A percentile compares a stretch with the other conserved stretches of the same genome.
phyloP scores from a whole-genome alignment of 2,113 vertebrate species.

The Oncorhynchus mykiss region DNA sequence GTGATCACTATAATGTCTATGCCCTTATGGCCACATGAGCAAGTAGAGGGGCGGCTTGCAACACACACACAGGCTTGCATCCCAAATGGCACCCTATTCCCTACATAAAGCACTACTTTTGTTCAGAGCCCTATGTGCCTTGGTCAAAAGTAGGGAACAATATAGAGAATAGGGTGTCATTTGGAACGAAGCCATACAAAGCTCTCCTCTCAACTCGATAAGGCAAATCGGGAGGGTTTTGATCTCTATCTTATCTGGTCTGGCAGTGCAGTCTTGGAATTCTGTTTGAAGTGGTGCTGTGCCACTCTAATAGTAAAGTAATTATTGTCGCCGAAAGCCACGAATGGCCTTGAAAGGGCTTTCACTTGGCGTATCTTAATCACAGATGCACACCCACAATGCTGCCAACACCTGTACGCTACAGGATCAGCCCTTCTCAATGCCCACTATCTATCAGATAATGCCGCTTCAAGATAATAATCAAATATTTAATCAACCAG shows the following conservation, averaged over 20 bases:
- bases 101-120: too few relatives aligned
- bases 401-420: not conserved
- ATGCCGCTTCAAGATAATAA: conserved; percentile 43
- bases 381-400: conserved; percentile 19
- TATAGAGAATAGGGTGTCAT: too few relatives aligned
- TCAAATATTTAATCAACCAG: conserved; percentile 63
- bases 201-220: conserved; percentile 38
- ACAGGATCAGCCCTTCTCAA: conserved; percentile 25
- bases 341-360: conserved; percentile 38
- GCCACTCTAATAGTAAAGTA: conserved; percentile 46
- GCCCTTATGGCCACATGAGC: too few relatives aligned
- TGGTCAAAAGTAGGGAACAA: too few relatives aligned
- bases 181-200: not conserved
- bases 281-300: conserved; percentile 61
- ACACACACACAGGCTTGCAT: too few relatives aligned
- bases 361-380: conserved; percentile 37
- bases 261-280: conserved; percentile 51
- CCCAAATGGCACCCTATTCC: too few relatives aligned
- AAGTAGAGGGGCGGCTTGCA: too few relatives aligned
- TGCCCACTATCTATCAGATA: conserved; percentile 29
- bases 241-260: conserved; percentile 62
- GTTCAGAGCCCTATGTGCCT: too few relatives aligned
- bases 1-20: too few relatives aligned
- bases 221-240: conserved; percentile 42
- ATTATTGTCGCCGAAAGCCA: conserved; percentile 48